Evolutionary conservation across 2,113 vertebrate species (phyloP), one percentile per base, ranked within the genome.

Genomic region (Xiphias gladius): DNA sequence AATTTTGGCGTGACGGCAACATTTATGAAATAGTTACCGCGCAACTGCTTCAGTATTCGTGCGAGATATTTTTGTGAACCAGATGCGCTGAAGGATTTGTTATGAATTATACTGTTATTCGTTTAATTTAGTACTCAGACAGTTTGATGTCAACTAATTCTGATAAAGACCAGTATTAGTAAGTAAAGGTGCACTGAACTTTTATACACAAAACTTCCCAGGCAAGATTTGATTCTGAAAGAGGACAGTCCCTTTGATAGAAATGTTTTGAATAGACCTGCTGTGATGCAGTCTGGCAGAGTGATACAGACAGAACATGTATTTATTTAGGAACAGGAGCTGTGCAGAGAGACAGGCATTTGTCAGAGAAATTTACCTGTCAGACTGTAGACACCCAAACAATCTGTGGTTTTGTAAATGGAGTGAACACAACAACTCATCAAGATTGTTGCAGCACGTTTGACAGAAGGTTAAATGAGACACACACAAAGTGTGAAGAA

Each of bases 281-380:
- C 78, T 35, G 62, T 76, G 61, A 75, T 16, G 43, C 54, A 74
- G 32, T 50, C 58, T 74, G 73, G 52, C 37, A 63, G 50, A 35
- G 63, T 80, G 32, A 58, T 41, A 74, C 28, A 70, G 55, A 67
- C 48, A 48, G 37, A 73, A 54, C 76, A 52, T 70, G 46, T 52
- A 79, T 78, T 28, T 67, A 84, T 86, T 65, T 73, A 62, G 10
- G 17, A 65, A 62, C 19, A 0, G 41, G 52, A 74, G 52, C 41
- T 28, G 59, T 16, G 64, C 69, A 74, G 30, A 57, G 30, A 86
- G 76, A 89, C 80, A 73, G 85, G 84, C 83, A 92, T 92, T 88
- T 88, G 85, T 89, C 91, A 91, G 66, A 86, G 63, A 77, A 77
- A 92, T 88, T 57, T 85, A 88, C 73, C 83, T 92, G 91, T 89